Percentiles rank a stretch among this genome's conserved stretches.
Evolutionary conservation across 2,797 vertebrate genomes (phyloP).

Genomic region (Calcarius lapponicus): DNA sequence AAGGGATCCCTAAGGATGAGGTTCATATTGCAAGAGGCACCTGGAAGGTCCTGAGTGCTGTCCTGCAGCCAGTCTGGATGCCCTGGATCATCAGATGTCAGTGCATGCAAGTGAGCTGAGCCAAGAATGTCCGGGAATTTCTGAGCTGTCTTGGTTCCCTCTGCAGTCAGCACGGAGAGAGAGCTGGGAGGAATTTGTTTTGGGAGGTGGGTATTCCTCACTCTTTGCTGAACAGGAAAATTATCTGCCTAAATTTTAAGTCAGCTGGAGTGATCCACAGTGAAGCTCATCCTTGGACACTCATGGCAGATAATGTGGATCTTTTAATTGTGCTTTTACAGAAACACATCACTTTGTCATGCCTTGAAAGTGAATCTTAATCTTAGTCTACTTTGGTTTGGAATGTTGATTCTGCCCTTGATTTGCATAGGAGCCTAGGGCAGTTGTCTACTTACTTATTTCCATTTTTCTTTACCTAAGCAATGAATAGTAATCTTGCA

Average conservation of each 20-base stretch:
- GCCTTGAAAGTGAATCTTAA: not conserved
- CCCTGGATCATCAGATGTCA: not conserved
- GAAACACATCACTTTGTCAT: not conserved
- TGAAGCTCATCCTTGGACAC: not conserved
- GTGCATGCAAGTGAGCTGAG: not conserved
- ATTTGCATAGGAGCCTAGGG: not conserved
- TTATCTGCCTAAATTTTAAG: not conserved
- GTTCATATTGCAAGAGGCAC: not conserved
- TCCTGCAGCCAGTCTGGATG: not conserved
- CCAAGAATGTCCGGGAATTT: not conserved
- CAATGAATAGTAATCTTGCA: not conserved
- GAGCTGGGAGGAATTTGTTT: not conserved
- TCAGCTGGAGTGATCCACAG: not conserved
- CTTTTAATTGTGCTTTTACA: not conserved
- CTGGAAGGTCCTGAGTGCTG: not conserved
- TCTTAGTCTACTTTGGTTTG: not conserved
- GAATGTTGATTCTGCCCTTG: not conserved
- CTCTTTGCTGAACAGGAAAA: not conserved
- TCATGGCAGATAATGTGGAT: not conserved
- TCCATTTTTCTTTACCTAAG: not conserved
- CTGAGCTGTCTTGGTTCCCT: not conserved
- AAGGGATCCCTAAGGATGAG: not conserved
- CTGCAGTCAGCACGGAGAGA: not conserved
- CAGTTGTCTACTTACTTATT: not conserved
- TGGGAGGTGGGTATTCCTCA: not conserved